These are phyloP conservation scores for Acanthaster planci DNA, from an alignment of 35 echinoderm and acorn worm genomes.

Conservation along the genomic window DNA sequence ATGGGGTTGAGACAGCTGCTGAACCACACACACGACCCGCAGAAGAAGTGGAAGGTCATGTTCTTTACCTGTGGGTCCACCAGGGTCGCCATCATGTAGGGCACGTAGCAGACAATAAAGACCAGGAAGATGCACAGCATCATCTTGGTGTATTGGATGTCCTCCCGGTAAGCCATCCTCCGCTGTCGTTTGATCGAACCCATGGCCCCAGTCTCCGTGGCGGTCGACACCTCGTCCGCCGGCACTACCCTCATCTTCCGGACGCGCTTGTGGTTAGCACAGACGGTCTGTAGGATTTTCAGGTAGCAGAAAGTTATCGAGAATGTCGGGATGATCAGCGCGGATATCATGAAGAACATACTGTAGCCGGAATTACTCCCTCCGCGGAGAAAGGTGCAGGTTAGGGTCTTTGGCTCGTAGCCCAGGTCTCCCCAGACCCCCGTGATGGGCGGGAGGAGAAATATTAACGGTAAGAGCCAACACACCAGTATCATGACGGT, in stretches of 20 bases:
- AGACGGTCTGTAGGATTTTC: constrained; percentile 40
- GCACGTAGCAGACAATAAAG: constrained; percentile 47
- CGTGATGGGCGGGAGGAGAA: constrained; percentile 42
- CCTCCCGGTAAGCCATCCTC: constrained; percentile 34
- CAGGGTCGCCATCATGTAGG: constrained; percentile 45
- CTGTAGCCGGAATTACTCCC: constrained; percentile 23
- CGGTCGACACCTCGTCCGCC: not conserved
- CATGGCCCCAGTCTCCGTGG: not conserved
- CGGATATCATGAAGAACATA: constrained; percentile 43
- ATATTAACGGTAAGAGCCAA: constrained; percentile 44
- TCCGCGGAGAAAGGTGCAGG: constrained; percentile 43
- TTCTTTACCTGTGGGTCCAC: constrained; percentile 38
- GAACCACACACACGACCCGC: constrained; percentile 56
- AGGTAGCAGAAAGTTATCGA: constrained; percentile 46
- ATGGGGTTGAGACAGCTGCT: constrained; percentile 53
- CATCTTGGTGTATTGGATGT: constrained; percentile 57
- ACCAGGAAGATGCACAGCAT: constrained; percentile 53
- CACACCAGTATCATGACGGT: not conserved
- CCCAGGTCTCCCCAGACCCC: constrained; percentile 46
- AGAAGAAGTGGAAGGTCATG: constrained; percentile 28
- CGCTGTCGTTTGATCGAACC: not conserved
- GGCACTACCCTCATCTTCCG: not conserved
- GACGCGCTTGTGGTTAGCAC: constrained; percentile 39
- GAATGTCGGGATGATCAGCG: constrained; percentile 37
- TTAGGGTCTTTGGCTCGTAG: constrained; percentile 38